phyloP scores from a whole-genome alignment of 2,888 invertebrate species.

The Drosophila neonasuta region DNA sequence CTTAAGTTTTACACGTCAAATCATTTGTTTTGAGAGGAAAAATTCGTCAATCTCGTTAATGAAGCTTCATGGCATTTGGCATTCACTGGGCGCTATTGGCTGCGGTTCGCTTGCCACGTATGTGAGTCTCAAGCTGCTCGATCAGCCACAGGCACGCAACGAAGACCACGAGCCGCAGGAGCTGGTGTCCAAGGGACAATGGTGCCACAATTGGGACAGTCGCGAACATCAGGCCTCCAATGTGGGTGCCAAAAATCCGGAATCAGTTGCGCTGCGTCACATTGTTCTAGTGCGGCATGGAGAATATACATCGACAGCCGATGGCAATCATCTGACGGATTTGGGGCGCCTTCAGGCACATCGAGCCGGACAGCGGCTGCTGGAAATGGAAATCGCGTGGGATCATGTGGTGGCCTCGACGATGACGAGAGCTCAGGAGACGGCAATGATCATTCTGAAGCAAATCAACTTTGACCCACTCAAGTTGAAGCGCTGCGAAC shows the following conservation, averaged over 20 bases:
- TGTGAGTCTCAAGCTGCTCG: constrained; percentile 43
- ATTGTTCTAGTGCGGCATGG: constrained; percentile 96
- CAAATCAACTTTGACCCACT: constrained; percentile 85
- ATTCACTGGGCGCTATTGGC: constrained; percentile 43
- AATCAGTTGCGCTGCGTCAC: constrained; percentile 85
- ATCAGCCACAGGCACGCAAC: constrained; percentile 11
- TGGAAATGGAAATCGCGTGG: constrained; percentile 89
- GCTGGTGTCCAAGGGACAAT: constrained; percentile 83
- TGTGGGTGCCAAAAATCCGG: constrained; percentile 83
- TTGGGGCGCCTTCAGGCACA: constrained; percentile 93
- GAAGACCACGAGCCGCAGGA: not conserved
- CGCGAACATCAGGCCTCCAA: constrained; percentile 86
- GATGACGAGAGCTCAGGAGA: constrained; percentile 96
- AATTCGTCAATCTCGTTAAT: constrained; percentile 20
- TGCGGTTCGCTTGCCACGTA: constrained; percentile 58
- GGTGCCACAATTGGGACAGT: constrained; percentile 95
- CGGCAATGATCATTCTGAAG: constrained; percentile 91
- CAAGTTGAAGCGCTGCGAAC: constrained; percentile 86
- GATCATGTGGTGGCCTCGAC: constrained; percentile 92
- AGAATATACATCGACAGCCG: constrained; percentile 91
- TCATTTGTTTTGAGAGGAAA: not conserved
- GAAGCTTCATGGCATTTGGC: constrained; percentile 45
- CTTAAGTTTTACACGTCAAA: constrained; percentile 21
- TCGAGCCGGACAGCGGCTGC: constrained; percentile 91
- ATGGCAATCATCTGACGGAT: constrained; percentile 90